Evolutionary conservation across 2,888 invertebrate genomes (phyloP).

Genomic region (Eretmocerus hayati): DNA sequence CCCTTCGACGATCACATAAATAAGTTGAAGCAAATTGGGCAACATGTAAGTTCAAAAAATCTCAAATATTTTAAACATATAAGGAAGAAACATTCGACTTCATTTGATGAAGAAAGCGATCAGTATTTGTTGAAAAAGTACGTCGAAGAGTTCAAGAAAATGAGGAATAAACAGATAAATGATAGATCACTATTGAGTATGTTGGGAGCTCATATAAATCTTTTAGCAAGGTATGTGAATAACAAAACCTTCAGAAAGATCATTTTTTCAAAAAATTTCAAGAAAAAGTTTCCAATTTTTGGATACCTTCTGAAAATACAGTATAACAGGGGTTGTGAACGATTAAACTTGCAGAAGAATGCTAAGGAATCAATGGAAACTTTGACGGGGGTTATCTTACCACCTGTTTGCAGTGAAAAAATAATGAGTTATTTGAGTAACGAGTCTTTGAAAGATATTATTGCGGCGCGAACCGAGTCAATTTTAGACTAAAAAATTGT

Average conservation of each 20-base stretch:
- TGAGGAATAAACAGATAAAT: not conserved
- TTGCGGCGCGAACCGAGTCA: too few relatives aligned
- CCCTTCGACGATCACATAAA: slow-evolving; percentile 1
- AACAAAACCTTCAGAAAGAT: not conserved
- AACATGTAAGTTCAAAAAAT: not conserved
- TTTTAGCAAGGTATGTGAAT: not conserved
- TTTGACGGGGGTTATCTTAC: not conserved
- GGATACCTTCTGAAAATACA: not conserved
- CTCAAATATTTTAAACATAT: not conserved
- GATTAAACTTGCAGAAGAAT: not conserved
- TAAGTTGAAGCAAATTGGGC: not conserved
- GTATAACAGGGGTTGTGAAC: not conserved
- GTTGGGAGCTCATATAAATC: not conserved
- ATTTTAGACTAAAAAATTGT: too few relatives aligned
- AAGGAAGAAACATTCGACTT: not conserved
- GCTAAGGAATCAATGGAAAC: not conserved
- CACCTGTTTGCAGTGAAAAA: not conserved
- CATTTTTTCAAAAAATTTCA: not conserved
- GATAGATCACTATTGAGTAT: not conserved
- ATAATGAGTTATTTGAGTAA: not conserved
- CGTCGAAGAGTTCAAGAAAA: not conserved
- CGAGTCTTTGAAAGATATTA: not conserved
- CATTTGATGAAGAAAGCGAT: not conserved
- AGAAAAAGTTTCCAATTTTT: slow-evolving; percentile 1
- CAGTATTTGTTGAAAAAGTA: not conserved